Base-by-base conservation (phyloP, 1,140 invertebrate species). In the Archivesica marissinica region DNA sequence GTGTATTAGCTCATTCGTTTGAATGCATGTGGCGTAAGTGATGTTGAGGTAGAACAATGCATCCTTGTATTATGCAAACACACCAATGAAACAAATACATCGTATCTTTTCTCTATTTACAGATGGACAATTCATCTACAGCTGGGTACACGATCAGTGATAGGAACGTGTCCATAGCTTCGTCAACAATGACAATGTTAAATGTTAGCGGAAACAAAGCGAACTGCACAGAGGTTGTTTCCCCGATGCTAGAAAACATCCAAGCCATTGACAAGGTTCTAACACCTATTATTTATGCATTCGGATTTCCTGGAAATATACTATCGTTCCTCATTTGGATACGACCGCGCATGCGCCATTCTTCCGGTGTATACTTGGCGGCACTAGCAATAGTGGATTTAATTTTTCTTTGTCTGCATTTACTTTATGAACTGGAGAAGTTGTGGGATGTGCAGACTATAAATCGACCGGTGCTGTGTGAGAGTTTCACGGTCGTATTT, bases 251-350 rank as follows among this genome's bases (percentile, higher is more conserved):
- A 3, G 44, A 72, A 33, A 44, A 72, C 35, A 72, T 72, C 25
- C 6, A 47, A 0, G 50, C 30, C 50, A 72, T 89, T 25, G 87
- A 91, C 77, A 92, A 89, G 78, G 87, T 80, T 44, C 61, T 91
- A 0, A 87, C 88, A 23, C 89, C 88, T 0, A 85, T 87, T 23
- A 90, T 90, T 15, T 92, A 91, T 80, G 82, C 82, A 13, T 64
- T 93, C 15, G 92, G 92, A 41, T 89, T 92, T 80, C 79, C 90
- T 17, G 92, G 92, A 33, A 93, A 93, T 77, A 70, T 91, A 23
- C 78, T 92, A n/a, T 88, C 92, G 0, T 84, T 90, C 50, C 47
- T 89, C 9, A 90, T 93, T 52, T 93, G 92, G 92, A 78, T 92
- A 13, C 80, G 89, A 74, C 85, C 78, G 30, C 75, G 87, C 13